A percentile compares a stretch with the other conserved stretches of the same genome.
Conservation (phyloP, 2,888 invertebrate genomes). For the Eupelmus urozonus region DNA sequence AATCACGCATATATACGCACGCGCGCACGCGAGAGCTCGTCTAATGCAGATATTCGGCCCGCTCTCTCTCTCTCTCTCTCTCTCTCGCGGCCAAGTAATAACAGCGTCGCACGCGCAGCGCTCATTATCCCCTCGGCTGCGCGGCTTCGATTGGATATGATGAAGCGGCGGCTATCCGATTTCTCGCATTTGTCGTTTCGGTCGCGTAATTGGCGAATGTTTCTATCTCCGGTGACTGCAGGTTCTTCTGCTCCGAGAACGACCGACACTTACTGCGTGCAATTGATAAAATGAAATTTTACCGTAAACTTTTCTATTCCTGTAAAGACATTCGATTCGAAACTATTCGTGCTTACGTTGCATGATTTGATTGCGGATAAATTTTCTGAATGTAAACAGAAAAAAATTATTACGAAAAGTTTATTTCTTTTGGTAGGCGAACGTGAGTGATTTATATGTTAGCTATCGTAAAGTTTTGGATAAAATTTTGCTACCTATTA, state of each 20-base stretch:
- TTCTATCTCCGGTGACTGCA: constrained; percentile 34
- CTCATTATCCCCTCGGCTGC: constrained; percentile 17
- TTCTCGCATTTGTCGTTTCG: constrained; percentile 31
- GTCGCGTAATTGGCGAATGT: constrained; percentile 31
- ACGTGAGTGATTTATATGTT: too few species aligned
- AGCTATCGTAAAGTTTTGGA: too few species aligned
- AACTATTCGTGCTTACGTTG: constrained; percentile 40
- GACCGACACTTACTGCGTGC: constrained; percentile 1
- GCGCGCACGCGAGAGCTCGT: constrained; percentile 21
- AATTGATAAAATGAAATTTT: constrained; percentile 20
- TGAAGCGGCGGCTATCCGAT: background rate
- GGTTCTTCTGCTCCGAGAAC: background rate
- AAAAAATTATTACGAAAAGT: too few species aligned
- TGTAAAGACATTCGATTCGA: constrained; percentile 24
- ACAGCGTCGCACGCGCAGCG: constrained; percentile 28
- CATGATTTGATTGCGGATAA: background rate
- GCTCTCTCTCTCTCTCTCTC: too few species aligned
- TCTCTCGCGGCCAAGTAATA: constrained; percentile 33
- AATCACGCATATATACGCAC: constrained; percentile 7
- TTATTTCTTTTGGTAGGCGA: too few species aligned
- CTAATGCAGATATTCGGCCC: constrained; percentile 25
- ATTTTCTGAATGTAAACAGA: too few species aligned
- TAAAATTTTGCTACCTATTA: too few species aligned
- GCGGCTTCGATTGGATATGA: too few species aligned
- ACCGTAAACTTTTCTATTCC: constrained; percentile 28